Conservation (phyloP, 2,797 vertebrate genomes). For the Hypotaenidia philippensis region DNA sequence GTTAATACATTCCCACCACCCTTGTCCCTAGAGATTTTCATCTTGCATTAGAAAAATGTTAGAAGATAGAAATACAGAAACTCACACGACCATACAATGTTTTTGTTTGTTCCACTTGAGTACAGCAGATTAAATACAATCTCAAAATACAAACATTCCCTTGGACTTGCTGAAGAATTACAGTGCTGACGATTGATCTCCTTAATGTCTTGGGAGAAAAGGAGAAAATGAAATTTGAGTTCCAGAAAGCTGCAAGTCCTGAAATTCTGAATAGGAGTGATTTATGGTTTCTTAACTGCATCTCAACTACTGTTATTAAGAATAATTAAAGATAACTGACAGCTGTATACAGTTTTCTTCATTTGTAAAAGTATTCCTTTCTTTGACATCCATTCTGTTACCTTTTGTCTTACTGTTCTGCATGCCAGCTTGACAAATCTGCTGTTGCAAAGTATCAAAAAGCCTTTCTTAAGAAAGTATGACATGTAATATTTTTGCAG, state of each 20-base stretch:
- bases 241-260: background rate
- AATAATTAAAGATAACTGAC: constrained; percentile 33
- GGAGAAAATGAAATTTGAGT: background rate
- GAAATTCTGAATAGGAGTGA: background rate
- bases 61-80: background rate
- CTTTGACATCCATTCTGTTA: background rate
- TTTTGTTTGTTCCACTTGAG: background rate
- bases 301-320: background rate
- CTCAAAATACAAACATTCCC: background rate
- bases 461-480: background rate
- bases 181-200: background rate
- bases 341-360: background rate
- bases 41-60: background rate
- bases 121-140: background rate
- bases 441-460: background rate
- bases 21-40: background rate
- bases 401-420: background rate
- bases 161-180: background rate
- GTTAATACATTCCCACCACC: background rate
- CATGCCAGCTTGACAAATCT: constrained; percentile 1
- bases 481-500: background rate
- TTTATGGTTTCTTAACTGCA: background rate
- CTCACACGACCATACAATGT: background rate
- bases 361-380: constrained; percentile 13
- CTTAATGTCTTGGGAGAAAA: background rate